Conservation (phyloP, 2,888 invertebrate species). For the Andrena marginata region DNA sequence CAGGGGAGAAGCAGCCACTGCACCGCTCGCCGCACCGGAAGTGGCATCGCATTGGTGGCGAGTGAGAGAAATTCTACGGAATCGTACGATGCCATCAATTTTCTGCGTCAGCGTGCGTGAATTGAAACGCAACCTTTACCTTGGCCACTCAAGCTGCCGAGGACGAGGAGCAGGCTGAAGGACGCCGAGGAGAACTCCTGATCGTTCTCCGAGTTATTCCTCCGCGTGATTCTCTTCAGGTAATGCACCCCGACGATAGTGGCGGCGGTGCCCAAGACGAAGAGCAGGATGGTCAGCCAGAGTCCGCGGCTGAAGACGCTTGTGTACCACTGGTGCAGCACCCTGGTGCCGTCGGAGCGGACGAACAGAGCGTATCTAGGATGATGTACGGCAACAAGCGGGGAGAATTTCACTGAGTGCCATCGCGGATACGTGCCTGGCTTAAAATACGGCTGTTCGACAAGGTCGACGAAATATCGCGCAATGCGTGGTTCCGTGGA, state of each 20-base stretch:
- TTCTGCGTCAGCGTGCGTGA: too few species aligned
- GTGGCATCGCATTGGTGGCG: too few species aligned
- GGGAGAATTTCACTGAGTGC: background rate
- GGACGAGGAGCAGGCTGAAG: slow-evolving; percentile 71
- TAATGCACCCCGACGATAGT: slow-evolving; percentile 62
- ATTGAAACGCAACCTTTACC: too few species aligned
- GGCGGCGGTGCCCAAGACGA: slow-evolving; percentile 60
- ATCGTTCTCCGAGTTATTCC: slow-evolving; percentile 59
- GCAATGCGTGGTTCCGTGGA: background rate
- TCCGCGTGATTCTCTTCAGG: slow-evolving; percentile 60
- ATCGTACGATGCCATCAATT: too few species aligned
- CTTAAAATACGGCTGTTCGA: background rate
- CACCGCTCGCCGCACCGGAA: too few species aligned
- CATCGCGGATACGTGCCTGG: background rate
- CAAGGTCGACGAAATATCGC: background rate
- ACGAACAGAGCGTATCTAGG: slow-evolving; percentile 75
- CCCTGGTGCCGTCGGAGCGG: slow-evolving; percentile 67
- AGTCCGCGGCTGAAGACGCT: slow-evolving; percentile 70
- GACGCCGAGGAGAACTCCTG: slow-evolving; percentile 69
- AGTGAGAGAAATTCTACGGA: too few species aligned
- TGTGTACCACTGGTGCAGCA: slow-evolving; percentile 75
- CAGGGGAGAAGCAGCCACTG: too few species aligned
- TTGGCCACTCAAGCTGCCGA: slow-evolving; percentile 76
- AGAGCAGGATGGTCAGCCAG: slow-evolving; percentile 68
- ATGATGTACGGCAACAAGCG: background rate